phyloP scores from a whole-genome alignment of 2,888 invertebrate species.

The Phaonia tiefii region DNA sequence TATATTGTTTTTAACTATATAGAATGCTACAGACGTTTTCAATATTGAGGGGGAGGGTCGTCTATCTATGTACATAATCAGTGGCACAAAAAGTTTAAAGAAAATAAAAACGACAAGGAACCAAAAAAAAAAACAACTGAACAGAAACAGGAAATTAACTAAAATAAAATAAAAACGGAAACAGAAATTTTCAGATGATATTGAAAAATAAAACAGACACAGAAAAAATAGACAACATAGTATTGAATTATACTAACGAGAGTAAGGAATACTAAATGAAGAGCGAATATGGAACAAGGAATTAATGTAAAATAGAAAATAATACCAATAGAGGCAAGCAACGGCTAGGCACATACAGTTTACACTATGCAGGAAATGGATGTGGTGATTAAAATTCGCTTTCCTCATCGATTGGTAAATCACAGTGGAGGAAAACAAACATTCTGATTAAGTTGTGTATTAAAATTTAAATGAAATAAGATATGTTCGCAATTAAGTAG shows the following conservation, averaged over 20 bases:
- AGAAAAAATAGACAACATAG: not conserved
- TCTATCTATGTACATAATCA: constrained; percentile 1
- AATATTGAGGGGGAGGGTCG: not conserved
- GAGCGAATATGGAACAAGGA: constrained; percentile 10
- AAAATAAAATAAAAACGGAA: constrained; percentile 12
- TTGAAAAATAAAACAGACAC: constrained; percentile 13
- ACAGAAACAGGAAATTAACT: constrained; percentile 18
- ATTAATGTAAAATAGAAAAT: no score
- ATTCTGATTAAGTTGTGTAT: no score
- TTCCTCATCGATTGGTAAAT: no score
- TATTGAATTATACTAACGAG: not conserved
- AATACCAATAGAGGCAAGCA: no score
- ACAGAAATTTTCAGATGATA: constrained; percentile 11
- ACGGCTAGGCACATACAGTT: no score
- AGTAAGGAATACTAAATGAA: not conserved
- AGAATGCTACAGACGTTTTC: not conserved
- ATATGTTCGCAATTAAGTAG: no score
- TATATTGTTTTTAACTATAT: not conserved
- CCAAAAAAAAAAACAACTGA: not conserved
- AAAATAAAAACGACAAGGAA: not conserved
- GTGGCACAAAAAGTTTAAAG: no score
- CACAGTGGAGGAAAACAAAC: no score
- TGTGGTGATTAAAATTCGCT: no score
- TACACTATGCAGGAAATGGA: no score
- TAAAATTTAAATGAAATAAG: no score